Conservation (phyloP, 2,797 vertebrate genomes). For the Pempheris klunzingeri region DNA sequence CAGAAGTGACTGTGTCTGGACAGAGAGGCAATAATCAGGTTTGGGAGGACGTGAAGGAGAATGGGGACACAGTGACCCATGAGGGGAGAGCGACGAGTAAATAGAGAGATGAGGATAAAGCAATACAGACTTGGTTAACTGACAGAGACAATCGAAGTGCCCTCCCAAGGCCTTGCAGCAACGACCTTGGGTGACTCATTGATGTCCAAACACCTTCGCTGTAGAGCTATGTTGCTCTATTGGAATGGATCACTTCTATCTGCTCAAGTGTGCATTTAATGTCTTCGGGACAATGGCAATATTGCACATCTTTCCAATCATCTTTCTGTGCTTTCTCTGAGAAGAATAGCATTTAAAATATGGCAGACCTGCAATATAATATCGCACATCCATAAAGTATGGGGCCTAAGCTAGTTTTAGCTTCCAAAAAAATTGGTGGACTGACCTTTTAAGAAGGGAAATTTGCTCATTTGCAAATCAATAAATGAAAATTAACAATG, state of each 20-base stretch:
- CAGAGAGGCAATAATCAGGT: slow-evolving; percentile 79
- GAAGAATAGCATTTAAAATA: slow-evolving; percentile 8
- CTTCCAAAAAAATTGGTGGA: not conserved
- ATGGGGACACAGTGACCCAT: slow-evolving; percentile 68
- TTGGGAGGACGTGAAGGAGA: slow-evolving; percentile 74
- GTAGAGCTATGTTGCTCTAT: not conserved
- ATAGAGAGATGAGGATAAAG: slow-evolving; percentile 36
- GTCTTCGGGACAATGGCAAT: not conserved
- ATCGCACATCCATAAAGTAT: not conserved
- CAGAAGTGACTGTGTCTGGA: slow-evolving; percentile 73
- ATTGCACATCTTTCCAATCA: not conserved
- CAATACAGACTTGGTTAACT: slow-evolving; percentile 56
- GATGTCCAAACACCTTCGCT: slow-evolving; percentile 44
- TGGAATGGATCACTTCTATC: slow-evolving; percentile 9
- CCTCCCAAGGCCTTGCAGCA: slow-evolving; percentile 36
- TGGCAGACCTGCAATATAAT: not conserved
- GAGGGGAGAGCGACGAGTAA: slow-evolving; percentile 36
- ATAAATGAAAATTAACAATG: too few relatives aligned
- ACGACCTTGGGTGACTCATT: slow-evolving; percentile 67
- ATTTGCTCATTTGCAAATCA: too few relatives aligned
- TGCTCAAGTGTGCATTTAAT: not conserved
- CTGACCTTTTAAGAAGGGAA: too few relatives aligned
- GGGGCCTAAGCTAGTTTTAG: not conserved
- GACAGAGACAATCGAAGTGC: slow-evolving; percentile 46
- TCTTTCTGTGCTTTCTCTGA: not conserved